Evolutionary conservation across 2,888 invertebrate species (phyloP), one percentile per base, ranked within the genome.

Genomic region (Pharmacophagus antenor): DNA sequence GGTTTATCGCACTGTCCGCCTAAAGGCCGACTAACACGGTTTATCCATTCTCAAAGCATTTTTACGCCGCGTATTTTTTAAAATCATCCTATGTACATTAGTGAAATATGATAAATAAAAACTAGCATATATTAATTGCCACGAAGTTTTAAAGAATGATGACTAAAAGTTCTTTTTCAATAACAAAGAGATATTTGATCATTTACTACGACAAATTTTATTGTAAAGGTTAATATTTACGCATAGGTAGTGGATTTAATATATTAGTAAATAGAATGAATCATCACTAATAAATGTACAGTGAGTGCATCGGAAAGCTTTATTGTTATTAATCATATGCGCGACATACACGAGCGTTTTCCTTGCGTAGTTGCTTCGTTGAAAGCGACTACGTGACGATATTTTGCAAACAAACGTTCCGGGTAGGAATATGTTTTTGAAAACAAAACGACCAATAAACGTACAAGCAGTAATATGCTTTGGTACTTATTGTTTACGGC

Each of bases 391-490:
- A 67, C 66, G 66, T 66, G 67, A 67, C 54, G 52, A 63, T 67
- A 63, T 68, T 68, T 63, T 63, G 62, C 65, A 68, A 68, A 67
- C 64, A 41, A 46, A 56, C 52, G 56, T 51, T 59, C 55, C 27
- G 48, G 41, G 25, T 42, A 47, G 17, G 42, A 22, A 41, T 55
- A 41, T 56, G 56, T 56, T 61, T 61, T 53, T 41, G 52, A 61
- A 61, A 61, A 61, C 61, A 61, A 50, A 47, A 18, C 41, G 27
- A 22, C 55, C 42, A 37, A 25, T 37, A 50, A n/a, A 47, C 46
- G 41, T 6, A 8, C 52, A 46, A 41, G 51, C 20, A 22, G 55
- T 51, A 51, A 42, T 44, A 44, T 4, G 20, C 48, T 48, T 52
- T 52, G 27, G 2, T 2, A 1, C 20, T 21, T 25, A 12, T 2